Evolutionary conservation across 2,113 vertebrate genomes (phyloP).

Genomic region (Tragelaphus scriptus): DNA sequence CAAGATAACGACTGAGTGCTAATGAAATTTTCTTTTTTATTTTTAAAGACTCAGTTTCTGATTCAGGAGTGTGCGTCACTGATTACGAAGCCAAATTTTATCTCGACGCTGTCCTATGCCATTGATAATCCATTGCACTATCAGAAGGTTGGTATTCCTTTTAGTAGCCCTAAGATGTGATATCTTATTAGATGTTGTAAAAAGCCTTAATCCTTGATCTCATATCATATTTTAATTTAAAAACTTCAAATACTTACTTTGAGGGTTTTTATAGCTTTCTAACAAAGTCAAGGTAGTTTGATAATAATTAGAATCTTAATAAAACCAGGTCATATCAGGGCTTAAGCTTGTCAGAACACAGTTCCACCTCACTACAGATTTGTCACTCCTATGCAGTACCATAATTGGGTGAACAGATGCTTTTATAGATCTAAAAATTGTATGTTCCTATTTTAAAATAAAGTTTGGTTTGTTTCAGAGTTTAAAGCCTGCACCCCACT

Average conservation of each 20-base stretch:
- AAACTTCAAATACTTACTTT: not conserved
- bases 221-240: not conserved
- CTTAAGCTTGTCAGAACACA: not conserved
- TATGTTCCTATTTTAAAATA: constrained; percentile 26
- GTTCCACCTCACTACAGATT: not conserved
- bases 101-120: constrained; percentile 98
- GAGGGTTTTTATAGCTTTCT: not conserved
- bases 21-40: constrained; percentile 54
- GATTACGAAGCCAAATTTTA: constrained; percentile 99
- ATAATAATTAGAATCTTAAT: not conserved
- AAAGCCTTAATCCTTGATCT: not conserved
- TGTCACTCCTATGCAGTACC: not conserved
- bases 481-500: constrained; percentile 97
- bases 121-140: constrained; percentile 99
- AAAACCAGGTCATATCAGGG: not conserved
- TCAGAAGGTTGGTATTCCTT: constrained; percentile 91
- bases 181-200: not conserved
- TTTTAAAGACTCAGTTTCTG: constrained; percentile 98
- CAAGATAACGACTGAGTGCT: not conserved
- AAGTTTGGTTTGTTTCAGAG: constrained; percentile 87
- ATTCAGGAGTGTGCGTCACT: constrained; percentile 99
- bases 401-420: not conserved
- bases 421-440: not conserved
- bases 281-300: not conserved
- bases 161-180: not conserved